Evolutionary conservation across 2,888 invertebrate species (phyloP).

Genomic region (Heteromyza rotundicornis): DNA sequence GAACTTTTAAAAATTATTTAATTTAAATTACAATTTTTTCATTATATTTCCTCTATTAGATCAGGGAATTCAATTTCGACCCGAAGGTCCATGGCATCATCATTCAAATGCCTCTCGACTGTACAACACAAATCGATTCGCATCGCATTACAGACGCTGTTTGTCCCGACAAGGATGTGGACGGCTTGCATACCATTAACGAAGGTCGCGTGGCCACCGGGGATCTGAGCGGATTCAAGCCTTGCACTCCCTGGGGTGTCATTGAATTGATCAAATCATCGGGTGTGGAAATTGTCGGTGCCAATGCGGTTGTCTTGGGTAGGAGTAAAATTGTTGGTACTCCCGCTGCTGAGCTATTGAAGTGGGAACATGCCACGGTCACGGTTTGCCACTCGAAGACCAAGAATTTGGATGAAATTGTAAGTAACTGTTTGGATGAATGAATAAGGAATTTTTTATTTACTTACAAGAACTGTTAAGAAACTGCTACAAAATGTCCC

Average conservation of each 20-base stretch:
- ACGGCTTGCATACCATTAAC: conserved; percentile 91
- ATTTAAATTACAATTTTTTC: no score
- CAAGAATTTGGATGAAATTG: conserved; percentile 76
- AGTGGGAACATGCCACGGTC: conserved; percentile 97
- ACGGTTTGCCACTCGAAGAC: conserved; percentile 97
- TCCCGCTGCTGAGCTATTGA: conserved; percentile 90
- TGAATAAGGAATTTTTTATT: no score
- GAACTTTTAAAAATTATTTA: no score
- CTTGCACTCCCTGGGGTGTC: conserved; percentile 97
- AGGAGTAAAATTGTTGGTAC: conserved; percentile 98
- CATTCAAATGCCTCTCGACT: conserved; percentile 95
- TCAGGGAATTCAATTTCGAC: conserved; percentile 76
- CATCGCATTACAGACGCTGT: conserved; percentile 88
- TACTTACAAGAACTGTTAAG: no score
- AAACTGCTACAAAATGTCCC: no score
- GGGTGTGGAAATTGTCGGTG: conserved; percentile 79
- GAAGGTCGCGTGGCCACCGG: conserved; percentile 92
- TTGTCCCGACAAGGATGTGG: conserved; percentile 90
- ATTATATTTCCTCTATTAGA: conserved; percentile 41
- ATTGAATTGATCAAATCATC: conserved; percentile 78
- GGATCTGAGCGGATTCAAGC: conserved; percentile 86
- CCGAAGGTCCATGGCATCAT: conserved; percentile 91
- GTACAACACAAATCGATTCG: conserved; percentile 80
- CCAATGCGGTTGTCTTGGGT: conserved; percentile 91
- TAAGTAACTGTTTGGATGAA: conserved; percentile 62